Conservation (phyloP, 2,888 invertebrate species). For the Torymus texanus region DNA sequence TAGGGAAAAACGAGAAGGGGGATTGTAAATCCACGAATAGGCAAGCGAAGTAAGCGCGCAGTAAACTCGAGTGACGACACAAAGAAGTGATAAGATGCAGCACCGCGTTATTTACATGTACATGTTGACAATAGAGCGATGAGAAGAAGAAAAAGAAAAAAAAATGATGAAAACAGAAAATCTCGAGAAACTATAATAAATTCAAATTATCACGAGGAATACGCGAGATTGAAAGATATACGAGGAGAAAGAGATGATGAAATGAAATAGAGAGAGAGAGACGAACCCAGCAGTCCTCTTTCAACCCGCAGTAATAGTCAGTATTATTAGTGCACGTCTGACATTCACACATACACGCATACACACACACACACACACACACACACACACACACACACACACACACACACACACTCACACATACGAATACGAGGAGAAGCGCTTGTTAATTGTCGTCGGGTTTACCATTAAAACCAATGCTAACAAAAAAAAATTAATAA, state of each 20-base stretch:
- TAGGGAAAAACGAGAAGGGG: background rate
- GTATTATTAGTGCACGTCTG: constrained; percentile 68
- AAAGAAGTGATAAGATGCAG: background rate
- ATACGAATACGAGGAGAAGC: constrained; percentile 15
- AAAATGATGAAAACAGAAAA: constrained; percentile 32
- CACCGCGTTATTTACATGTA: constrained; percentile 23
- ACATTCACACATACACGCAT: constrained; percentile 31
- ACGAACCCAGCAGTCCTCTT: constrained; percentile 56
- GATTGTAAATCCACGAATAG: constrained; percentile 22
- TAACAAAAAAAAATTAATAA: constrained; percentile 51
- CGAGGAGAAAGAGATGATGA: background rate
- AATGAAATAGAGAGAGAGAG: constrained; percentile 44
- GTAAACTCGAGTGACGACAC: background rate
- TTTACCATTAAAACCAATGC: constrained; percentile 17
- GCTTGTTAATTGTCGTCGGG: constrained; percentile 42
- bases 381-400: constrained; percentile 10
- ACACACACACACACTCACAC: constrained; percentile 12
- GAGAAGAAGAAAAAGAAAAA: constrained; percentile 30
- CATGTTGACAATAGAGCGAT: constrained; percentile 53
- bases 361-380: constrained; percentile 19
- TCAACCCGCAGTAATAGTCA: constrained; percentile 66
- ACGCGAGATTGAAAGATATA: background rate
- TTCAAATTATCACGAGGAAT: constrained; percentile 18
- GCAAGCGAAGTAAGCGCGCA: constrained; percentile 14
- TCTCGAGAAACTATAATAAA: constrained; percentile 32